Conservation (phyloP, 2,888 invertebrate species). For the Pogonocherus hispidulus region DNA sequence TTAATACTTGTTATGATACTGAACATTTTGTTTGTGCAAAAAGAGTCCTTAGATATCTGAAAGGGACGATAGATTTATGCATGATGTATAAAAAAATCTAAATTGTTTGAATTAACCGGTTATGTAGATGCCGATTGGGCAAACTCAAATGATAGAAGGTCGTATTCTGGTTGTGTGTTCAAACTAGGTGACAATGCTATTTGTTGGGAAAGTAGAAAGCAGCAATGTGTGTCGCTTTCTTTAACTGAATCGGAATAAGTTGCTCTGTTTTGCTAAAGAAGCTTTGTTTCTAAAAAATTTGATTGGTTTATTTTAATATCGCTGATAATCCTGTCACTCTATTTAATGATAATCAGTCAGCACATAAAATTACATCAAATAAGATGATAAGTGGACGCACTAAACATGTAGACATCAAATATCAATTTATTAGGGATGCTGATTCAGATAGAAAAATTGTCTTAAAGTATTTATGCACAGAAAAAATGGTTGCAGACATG, state of each 20-base stretch:
- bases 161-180: slow-evolving; percentile 6
- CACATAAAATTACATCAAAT: slow-evolving; percentile 3
- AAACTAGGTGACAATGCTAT: slow-evolving; percentile 5
- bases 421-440: background rate
- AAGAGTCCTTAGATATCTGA: slow-evolving; percentile 2
- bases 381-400: slow-evolving; percentile 43
- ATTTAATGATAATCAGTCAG: background rate
- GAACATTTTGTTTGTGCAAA: slow-evolving; percentile 6
- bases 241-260: slow-evolving; percentile 17
- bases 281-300: slow-evolving; percentile 3
- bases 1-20: background rate
- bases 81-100: background rate
- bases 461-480: no score
- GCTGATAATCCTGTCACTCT: background rate
- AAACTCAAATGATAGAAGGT: slow-evolving; percentile 3
- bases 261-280: slow-evolving; percentile 4
- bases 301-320: background rate
- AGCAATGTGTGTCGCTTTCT: background rate
- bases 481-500: no score
- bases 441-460: no score
- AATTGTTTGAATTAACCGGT: background rate
- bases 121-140: slow-evolving; percentile 19
- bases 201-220: slow-evolving; percentile 18
- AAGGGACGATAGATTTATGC: background rate
- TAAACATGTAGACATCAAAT: background rate